A percentile compares a stretch with the other conserved stretches of the same genome.
Conservation (phyloP, 2,888 invertebrate species). For the Julus scanicus region DNA sequence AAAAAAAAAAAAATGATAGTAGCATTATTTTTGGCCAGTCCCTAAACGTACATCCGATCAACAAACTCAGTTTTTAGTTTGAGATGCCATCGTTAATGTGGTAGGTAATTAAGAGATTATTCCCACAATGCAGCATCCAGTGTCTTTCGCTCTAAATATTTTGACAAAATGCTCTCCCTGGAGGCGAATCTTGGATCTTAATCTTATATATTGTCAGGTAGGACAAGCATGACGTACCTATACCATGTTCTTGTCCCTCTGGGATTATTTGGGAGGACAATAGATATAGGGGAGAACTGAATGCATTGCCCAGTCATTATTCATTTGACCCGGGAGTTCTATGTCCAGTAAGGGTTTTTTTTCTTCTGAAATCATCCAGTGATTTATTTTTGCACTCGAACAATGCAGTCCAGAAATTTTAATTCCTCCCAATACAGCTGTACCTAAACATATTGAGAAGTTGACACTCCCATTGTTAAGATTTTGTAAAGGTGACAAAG, state of each 20-base stretch:
- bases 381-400: constrained; percentile 45
- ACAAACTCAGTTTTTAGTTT: not conserved
- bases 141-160: constrained; percentile 20
- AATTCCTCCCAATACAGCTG: constrained; percentile 28
- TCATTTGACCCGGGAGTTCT: not conserved
- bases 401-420: constrained; percentile 13
- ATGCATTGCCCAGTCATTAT: not conserved
- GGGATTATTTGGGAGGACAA: constrained; percentile 38
- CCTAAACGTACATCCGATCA: not conserved
- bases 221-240: not conserved
- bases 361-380: constrained; percentile 41
- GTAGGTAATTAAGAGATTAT: constrained; percentile 17
- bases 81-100: constrained; percentile 5
- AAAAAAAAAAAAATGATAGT: not conserved
- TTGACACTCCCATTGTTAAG: not conserved
- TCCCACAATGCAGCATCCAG: not conserved
- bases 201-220: constrained; percentile 17
- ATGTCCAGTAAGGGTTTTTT: not conserved
- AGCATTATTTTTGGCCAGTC: not conserved
- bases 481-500: not conserved
- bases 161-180: constrained; percentile 1
- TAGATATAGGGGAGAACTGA: not conserved
- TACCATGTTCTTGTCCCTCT: constrained; percentile 1
- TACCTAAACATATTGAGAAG: not conserved
- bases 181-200: not conserved